Base-by-base conservation (phyloP, 2,888 invertebrate genomes). In the Penaeus monodon region DNA sequence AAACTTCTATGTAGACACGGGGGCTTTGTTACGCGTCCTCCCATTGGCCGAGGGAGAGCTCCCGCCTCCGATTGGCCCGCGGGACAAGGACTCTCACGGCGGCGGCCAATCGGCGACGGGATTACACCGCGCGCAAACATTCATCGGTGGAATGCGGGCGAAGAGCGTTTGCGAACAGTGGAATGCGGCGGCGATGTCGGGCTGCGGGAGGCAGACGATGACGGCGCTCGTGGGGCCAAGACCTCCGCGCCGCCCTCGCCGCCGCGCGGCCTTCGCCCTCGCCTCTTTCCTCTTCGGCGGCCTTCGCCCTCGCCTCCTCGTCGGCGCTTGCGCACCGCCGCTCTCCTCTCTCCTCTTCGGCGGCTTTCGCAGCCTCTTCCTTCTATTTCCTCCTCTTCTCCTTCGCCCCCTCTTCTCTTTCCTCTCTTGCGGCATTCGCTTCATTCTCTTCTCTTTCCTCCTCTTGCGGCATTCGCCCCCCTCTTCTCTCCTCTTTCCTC, bases 71-170 rank as follows among this genome's bases (percentile, higher is more conserved):
- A 84, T 79, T 79, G 84, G 84, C 24, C 3, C 17, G 64, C 27
- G n/a, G 63, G 78, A 84, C 84, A 84, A 84, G 84, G 84, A 78
- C 84, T 84, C 84, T 57, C 81, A 74, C 73, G 79, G 12, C 33
- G 14, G 1, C n/a, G 17, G 63, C 84, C 84, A 84, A 78, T 84
- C 3, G 20, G 10, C 14, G 68, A 0, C 24, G 0, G 7, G 0
- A 2, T 29, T 78, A 74, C 27, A 49, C 12, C 8, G n/a, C 66
- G 38, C 14, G 65, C 29, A 84, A 84, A 70, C 38, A 65, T 65
- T 78, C 49, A 29, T 63, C 44, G 24, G n/a, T 57, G 79, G 84
- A 79, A 84, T 84, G 84, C 24, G 79, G 38, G 63, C 12, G 57
- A 79, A 57, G 68, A 66, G 73, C 29, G 49, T 57, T 68, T 78